Percentiles rank a stretch among this genome's conserved stretches.
These are phyloP conservation scores for Alloplasta piceator DNA, from an alignment of 2,888 invertebrate species.

Conservation along the genomic window DNA sequence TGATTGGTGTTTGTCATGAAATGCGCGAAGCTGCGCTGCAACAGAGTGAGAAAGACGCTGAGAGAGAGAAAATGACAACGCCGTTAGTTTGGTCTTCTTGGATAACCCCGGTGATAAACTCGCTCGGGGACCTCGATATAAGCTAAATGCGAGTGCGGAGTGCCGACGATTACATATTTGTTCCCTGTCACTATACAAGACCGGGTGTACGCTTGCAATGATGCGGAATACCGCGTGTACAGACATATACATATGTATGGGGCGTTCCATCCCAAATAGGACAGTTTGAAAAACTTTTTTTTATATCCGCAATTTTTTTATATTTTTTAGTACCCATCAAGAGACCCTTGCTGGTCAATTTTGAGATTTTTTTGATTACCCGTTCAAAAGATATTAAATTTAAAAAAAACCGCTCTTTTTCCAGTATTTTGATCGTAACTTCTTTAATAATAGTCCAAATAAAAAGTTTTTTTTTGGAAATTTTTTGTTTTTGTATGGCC, in stretches of 20 bases:
- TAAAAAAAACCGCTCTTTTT: too few species aligned
- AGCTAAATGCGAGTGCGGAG: constrained; percentile 36
- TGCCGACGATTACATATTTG: constrained; percentile 34
- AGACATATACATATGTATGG: constrained; percentile 25
- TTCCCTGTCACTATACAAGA: constrained; percentile 43
- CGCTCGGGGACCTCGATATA: constrained; percentile 58
- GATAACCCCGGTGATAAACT: constrained; percentile 82
- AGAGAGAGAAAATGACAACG: constrained; percentile 75
- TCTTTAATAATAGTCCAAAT: too few species aligned
- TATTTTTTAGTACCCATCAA: too few species aligned
- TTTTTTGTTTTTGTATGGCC: too few species aligned
- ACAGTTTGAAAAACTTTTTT: too few species aligned
- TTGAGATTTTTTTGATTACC: too few species aligned
- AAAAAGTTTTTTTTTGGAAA: too few species aligned
- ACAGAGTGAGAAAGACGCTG: constrained; percentile 9
- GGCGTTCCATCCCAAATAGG: too few species aligned
- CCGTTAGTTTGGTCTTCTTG: constrained; percentile 81
- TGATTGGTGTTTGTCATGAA: not conserved
- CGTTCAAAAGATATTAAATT: too few species aligned
- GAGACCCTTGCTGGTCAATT: too few species aligned
- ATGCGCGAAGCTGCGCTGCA: not conserved
- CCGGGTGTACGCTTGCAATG: constrained; percentile 26
- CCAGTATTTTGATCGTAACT: too few species aligned
- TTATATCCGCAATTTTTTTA: too few species aligned
- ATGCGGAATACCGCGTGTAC: not conserved